phyloP scores from a whole-genome alignment of 1,140 invertebrate genomes.

The Lysiphlebus fabarum region DNA sequence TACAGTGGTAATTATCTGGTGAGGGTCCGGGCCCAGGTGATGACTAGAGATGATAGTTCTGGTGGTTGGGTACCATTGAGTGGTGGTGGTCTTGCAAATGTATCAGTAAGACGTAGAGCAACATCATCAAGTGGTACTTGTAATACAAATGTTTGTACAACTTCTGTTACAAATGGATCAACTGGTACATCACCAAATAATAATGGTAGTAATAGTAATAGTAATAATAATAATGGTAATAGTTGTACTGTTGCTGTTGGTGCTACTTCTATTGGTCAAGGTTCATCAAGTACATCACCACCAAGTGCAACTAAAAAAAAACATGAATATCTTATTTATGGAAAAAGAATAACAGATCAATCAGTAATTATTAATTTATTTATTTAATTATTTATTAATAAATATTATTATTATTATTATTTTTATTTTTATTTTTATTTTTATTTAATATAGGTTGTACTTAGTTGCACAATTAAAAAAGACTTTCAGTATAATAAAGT shows the following conservation, averaged over 20 bases:
- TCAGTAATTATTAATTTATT: slow-evolving; percentile 62
- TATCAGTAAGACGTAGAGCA: slow-evolving; percentile 76
- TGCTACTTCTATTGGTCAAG: slow-evolving; percentile 27
- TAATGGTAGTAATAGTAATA: slow-evolving; percentile 30
- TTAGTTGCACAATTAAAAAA: slow-evolving; percentile 92
- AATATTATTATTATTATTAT: slow-evolving; percentile 25
- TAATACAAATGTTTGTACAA: slow-evolving; percentile 32
- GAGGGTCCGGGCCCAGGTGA: slow-evolving; percentile 95
- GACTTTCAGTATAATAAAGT: slow-evolving; percentile 97
- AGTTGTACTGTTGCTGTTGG: slow-evolving; percentile 34
- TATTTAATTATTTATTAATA: neutral
- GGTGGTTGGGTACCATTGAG: slow-evolving; percentile 93
- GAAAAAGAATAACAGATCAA: slow-evolving; percentile 87
- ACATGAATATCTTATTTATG: slow-evolving; percentile 87
- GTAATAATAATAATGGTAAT: slow-evolving; percentile 36
- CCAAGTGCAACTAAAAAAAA: slow-evolving; percentile 54
- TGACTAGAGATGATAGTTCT: slow-evolving; percentile 94
- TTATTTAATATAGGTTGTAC: slow-evolving; percentile 69
- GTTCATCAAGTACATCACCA: slow-evolving; percentile 43
- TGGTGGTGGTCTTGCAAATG: slow-evolving; percentile 88
- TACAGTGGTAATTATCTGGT: slow-evolving; percentile 88
- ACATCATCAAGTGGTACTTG: slow-evolving; percentile 34
- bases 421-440: slow-evolving; percentile 12
- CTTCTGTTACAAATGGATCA: slow-evolving; percentile 31
- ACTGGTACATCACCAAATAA: neutral